Evolutionary conservation across 1,140 invertebrate species (phyloP).

Genomic region (Mycetomoellerius zeteki): DNA sequence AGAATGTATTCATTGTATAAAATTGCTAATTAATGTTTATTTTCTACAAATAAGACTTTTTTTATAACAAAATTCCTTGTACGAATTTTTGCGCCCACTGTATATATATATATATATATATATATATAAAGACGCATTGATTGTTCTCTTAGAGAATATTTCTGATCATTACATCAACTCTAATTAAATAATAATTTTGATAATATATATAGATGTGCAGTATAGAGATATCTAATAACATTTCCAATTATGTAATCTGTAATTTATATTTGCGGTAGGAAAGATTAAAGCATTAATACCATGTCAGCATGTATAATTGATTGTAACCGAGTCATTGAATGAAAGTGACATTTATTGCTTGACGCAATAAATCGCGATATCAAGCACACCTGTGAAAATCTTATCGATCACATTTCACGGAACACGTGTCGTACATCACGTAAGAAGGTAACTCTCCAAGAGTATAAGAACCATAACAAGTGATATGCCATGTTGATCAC

Average conservation of each 20-base stretch:
- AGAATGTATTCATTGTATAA: too few species aligned
- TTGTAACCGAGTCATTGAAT: background rate
- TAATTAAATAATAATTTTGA: conserved; percentile 6
- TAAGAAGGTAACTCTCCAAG: conserved; percentile 28
- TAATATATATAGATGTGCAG: background rate
- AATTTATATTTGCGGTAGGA: background rate
- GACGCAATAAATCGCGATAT: conserved; percentile 41
- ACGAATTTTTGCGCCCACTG: too few species aligned
- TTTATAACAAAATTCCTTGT: too few species aligned
- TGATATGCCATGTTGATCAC: conserved; percentile 44
- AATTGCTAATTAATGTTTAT: too few species aligned
- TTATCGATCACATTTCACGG: conserved; percentile 49
- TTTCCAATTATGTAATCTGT: background rate
- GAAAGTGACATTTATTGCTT: conserved; percentile 42
- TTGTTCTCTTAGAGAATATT: background rate
- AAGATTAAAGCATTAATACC: background rate
- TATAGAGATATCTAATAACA: background rate
- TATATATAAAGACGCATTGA: background rate
- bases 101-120: too few species aligned
- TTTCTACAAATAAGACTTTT: too few species aligned
- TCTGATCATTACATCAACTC: background rate
- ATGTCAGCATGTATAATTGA: conserved; percentile 10
- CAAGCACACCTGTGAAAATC: conserved; percentile 20
- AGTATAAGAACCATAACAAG: conserved; percentile 40
- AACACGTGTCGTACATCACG: conserved; percentile 40